phyloP scores from a whole-genome alignment of 2,888 invertebrate species.

The Sphaeridia pumilis region DNA sequence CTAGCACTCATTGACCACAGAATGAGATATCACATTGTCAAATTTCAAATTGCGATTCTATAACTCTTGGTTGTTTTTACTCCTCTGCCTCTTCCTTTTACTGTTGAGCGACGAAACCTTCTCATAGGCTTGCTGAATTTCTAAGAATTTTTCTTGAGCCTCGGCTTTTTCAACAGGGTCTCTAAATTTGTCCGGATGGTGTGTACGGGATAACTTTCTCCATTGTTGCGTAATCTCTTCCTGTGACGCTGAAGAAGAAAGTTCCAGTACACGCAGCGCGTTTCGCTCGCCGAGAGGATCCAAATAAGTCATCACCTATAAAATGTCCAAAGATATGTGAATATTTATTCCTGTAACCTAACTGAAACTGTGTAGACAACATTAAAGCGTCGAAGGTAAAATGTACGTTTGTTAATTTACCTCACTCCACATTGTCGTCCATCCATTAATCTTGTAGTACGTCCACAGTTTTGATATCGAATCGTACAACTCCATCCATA shows the following conservation, averaged over 20 bases:
- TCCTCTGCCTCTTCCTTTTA: slow-evolving; percentile 54
- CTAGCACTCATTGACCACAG: too few species aligned
- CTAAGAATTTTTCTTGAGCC: slow-evolving; percentile 80
- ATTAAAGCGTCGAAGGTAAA: too few species aligned
- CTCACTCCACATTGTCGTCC: slow-evolving; percentile 76
- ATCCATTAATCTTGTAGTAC: slow-evolving; percentile 73
- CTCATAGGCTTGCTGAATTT: slow-evolving; percentile 86
- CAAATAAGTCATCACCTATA: slow-evolving; percentile 26
- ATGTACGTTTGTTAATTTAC: slow-evolving; percentile 7
- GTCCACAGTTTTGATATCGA: slow-evolving; percentile 58
- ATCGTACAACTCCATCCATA: slow-evolving; percentile 61
- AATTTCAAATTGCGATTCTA: too few species aligned
- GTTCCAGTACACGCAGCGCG: slow-evolving; percentile 59
- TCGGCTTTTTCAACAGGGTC: slow-evolving; percentile 53
- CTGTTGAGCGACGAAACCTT: slow-evolving; percentile 71
- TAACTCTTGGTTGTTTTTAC: background rate
- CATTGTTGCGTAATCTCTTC: slow-evolving; percentile 73
- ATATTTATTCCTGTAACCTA: background rate
- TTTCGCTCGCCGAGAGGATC: slow-evolving; percentile 86
- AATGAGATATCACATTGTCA: too few species aligned
- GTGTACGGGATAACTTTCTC: slow-evolving; percentile 66
- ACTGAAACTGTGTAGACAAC: background rate
- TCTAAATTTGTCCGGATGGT: slow-evolving; percentile 85
- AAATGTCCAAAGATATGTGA: background rate
- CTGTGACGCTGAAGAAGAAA: slow-evolving; percentile 68